Percentiles rank a stretch among this genome's conserved stretches.
Evolutionary conservation across 2,888 invertebrate species (phyloP).

Genomic region (Mythimna lalbum): DNA sequence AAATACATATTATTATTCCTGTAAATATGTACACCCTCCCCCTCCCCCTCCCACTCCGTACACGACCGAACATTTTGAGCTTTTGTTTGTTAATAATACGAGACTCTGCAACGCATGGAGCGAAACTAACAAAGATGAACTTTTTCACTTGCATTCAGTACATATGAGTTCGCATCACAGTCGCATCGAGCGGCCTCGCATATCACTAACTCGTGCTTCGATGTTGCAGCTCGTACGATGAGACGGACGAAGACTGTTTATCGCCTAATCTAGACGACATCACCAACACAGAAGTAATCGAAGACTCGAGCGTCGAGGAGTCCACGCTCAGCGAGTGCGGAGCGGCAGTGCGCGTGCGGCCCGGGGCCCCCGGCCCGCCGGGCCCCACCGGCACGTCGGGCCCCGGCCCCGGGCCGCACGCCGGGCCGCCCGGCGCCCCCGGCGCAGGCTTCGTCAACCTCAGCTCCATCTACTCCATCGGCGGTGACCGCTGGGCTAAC

Average conservation of each 20-base stretch:
- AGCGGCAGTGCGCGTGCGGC: constrained; percentile 60
- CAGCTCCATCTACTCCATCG: constrained; percentile 86
- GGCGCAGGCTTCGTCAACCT: constrained; percentile 82
- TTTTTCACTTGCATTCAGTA: constrained; percentile 87
- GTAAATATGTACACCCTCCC: constrained; percentile 78
- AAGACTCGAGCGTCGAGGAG: constrained; percentile 87
- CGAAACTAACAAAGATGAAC: constrained; percentile 84
- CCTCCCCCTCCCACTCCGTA: constrained; percentile 62
- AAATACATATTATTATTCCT: constrained; percentile 75
- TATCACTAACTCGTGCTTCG: constrained; percentile 27
- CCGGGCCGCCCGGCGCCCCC: constrained; percentile 60
- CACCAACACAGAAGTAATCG: constrained; percentile 86
- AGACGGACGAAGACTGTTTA: constrained; percentile 92
- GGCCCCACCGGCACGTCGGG: constrained; percentile 26
- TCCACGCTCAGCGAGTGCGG: constrained; percentile 82
- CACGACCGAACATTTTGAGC: constrained; percentile 73
- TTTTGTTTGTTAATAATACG: constrained; percentile 85
- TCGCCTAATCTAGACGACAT: constrained; percentile 93
- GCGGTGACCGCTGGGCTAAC: constrained; percentile 78
- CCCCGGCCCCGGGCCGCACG: constrained; percentile 23
- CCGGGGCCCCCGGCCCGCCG: constrained; percentile 32
- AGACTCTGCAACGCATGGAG: constrained; percentile 84
- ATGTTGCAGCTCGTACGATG: constrained; percentile 92
- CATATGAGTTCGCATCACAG: constrained; percentile 73
- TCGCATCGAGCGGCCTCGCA: not conserved